Percentiles rank a stretch among this genome's conserved stretches.
Evolutionary conservation across 53 echinoderm and acorn worm genomes (phyloP).

Genomic region (Paracentrotus lividus): DNA sequence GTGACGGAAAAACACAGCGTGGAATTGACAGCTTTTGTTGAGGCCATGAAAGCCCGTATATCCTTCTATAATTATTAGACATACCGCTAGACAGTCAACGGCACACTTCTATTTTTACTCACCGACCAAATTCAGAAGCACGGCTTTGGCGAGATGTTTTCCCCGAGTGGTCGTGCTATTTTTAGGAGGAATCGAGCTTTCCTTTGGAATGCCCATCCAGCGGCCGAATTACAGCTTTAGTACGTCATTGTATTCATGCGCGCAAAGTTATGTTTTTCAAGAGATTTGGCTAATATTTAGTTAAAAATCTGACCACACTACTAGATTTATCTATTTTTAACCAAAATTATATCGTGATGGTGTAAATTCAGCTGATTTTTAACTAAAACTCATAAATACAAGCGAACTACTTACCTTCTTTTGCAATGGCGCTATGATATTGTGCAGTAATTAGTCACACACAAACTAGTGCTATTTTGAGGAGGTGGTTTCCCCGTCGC

Average conservation of each 20-base stretch:
- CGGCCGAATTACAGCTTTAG: slow-evolving; percentile 40
- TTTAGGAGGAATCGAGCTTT: slow-evolving; percentile 72
- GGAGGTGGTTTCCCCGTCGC: slow-evolving; percentile 73
- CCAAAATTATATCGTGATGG: background rate
- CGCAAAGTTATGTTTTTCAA: background rate
- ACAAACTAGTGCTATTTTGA: slow-evolving; percentile 70
- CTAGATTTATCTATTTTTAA: background rate
- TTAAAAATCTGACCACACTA: background rate
- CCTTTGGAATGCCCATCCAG: slow-evolving; percentile 71
- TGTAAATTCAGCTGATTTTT: background rate
- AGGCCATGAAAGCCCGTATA: slow-evolving; percentile 67
- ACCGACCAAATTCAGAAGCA: slow-evolving; percentile 73
- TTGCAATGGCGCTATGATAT: slow-evolving; percentile 27
- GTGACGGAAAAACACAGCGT: slow-evolving; percentile 64
- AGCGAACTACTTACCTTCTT: slow-evolving; percentile 64
- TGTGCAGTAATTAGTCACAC: slow-evolving; percentile 57
- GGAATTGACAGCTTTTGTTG: slow-evolving; percentile 62
- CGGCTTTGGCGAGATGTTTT: slow-evolving; percentile 73
- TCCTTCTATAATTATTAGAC: slow-evolving; percentile 61
- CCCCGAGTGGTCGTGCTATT: slow-evolving; percentile 73
- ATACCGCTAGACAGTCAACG: slow-evolving; percentile 72
- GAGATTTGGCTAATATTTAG: background rate
- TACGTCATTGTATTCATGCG: slow-evolving; percentile 64
- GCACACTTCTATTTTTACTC: slow-evolving; percentile 72
- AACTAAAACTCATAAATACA: background rate